phyloP scores from a whole-genome alignment of 2,113 vertebrate genomes.

The Mobula hypostoma region DNA sequence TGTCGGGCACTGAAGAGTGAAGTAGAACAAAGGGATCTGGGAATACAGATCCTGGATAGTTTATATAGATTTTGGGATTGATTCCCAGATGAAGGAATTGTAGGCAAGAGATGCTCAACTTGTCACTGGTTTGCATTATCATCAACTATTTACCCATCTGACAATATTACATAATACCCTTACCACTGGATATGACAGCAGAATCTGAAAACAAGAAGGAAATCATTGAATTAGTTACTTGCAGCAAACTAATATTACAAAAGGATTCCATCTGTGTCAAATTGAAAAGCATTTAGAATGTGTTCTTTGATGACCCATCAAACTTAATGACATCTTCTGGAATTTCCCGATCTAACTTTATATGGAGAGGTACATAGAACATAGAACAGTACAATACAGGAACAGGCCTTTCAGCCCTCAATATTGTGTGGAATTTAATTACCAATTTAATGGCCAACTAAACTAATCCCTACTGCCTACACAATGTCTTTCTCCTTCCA shows the following conservation, averaged over 20 bases:
- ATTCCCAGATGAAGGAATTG: background rate
- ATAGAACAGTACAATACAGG: no score
- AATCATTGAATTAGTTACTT: background rate
- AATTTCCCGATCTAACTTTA: no score
- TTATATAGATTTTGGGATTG: no score
- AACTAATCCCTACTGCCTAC: no score
- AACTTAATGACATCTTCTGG: background rate
- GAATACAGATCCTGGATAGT: no score
- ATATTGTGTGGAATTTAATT: no score
- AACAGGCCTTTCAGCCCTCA: no score
- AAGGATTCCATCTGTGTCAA: background rate
- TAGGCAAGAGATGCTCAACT: background rate
- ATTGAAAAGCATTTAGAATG: background rate
- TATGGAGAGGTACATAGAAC: no score
- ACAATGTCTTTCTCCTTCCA: no score
- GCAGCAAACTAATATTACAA: background rate
- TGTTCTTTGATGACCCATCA: background rate
- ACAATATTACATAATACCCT: background rate
- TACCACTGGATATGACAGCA: background rate
- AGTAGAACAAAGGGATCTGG: no score
- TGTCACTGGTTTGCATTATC: background rate
- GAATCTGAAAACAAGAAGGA: background rate
- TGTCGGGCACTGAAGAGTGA: no score
- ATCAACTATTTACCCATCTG: background rate
- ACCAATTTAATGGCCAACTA: no score